phyloP scores from a whole-genome alignment of 2,888 invertebrate genomes.

The Unio pictorum region DNA sequence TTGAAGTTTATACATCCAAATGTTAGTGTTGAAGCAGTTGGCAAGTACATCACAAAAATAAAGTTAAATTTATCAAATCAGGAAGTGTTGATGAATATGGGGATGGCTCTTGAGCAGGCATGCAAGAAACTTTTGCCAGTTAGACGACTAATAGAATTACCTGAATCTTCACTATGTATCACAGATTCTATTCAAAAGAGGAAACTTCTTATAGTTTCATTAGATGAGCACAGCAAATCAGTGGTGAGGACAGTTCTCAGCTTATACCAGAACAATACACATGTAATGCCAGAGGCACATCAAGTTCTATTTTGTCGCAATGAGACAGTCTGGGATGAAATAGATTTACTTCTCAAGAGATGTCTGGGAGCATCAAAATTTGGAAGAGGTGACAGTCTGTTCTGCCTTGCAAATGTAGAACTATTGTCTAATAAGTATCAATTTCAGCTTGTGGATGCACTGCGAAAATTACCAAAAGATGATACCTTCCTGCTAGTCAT shows the following conservation, averaged over 20 bases:
- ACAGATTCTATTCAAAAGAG: constrained; percentile 32
- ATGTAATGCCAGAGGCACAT: constrained; percentile 39
- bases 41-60: no score
- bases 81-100: constrained; percentile 15
- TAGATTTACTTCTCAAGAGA: constrained; percentile 31
- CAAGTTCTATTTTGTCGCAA: constrained; percentile 41
- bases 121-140: constrained; percentile 12
- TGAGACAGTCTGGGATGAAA: constrained; percentile 40
- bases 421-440: constrained; percentile 36
- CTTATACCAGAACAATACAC: constrained; percentile 35
- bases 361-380: constrained; percentile 22
- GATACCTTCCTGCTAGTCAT: constrained; percentile 24
- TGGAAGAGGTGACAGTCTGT: constrained; percentile 13
- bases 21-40: no score
- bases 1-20: no score
- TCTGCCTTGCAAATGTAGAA: constrained; percentile 45
- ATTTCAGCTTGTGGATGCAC: constrained; percentile 31
- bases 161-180: no score
- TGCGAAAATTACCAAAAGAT: constrained; percentile 12
- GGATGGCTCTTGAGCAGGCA: constrained; percentile 16
- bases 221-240: constrained; percentile 34
- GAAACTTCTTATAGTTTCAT: constrained; percentile 26
- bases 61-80: not conserved
- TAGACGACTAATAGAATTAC: constrained; percentile 7
- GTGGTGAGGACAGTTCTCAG: constrained; percentile 38